These are phyloP conservation scores for Danionella dracula DNA, from an alignment of 2,797 vertebrate species.

Conservation along the genomic window DNA sequence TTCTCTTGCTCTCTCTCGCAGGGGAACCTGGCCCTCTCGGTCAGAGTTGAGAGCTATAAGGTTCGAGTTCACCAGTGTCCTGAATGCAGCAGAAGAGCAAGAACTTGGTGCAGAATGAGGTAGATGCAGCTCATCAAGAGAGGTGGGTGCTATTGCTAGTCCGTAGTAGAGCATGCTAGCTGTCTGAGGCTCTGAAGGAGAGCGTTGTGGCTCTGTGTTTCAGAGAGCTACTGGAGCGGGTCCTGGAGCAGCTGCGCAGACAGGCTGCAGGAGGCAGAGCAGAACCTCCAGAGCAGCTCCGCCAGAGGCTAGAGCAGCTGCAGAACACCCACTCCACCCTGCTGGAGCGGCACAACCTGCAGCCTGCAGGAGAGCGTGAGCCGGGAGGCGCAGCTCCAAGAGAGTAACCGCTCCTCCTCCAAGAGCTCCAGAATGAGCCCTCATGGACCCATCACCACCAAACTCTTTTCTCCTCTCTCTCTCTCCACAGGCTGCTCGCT, in stretches of 20 bases:
- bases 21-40: conserved; percentile 77
- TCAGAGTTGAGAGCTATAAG: conserved; percentile 92
- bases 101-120: conserved; percentile 54
- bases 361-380: conserved; percentile 89
- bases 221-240: conserved; percentile 81
- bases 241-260: conserved; percentile 81
- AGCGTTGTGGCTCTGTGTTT: background rate
- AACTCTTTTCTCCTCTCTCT: background rate
- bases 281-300: conserved; percentile 71
- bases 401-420: no score
- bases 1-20: conserved; percentile 42
- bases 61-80: conserved; percentile 95
- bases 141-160: conserved; percentile 62
- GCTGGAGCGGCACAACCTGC: conserved; percentile 92
- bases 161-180: no score
- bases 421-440: no score
- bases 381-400: conserved; percentile 93
- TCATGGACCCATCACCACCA: no score
- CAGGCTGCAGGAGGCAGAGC: conserved; percentile 84
- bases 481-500: conserved; percentile 70
- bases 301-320: conserved; percentile 81
- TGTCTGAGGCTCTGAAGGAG: no score
- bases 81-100: conserved; percentile 87
- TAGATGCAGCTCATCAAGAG: conserved; percentile 78
- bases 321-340: conserved; percentile 87